Conservation (phyloP, 2,888 invertebrate genomes). For the Spisula solida region DNA sequence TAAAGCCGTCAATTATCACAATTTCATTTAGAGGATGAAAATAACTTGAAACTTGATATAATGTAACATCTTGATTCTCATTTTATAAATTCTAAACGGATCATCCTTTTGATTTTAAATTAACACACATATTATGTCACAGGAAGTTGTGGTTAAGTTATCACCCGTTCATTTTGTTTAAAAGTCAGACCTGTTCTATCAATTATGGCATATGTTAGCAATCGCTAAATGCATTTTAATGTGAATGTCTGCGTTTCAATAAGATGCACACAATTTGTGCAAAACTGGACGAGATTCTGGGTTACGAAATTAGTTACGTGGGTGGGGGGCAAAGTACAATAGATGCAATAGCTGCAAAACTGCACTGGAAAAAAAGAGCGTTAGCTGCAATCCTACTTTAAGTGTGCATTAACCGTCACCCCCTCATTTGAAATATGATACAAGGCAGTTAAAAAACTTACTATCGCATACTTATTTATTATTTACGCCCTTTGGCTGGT, state of each 20-base stretch:
- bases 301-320: no score
- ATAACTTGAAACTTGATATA: neutral
- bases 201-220: neutral
- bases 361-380: no score
- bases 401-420: no score
- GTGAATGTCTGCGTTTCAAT: neutral
- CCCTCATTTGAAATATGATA: no score
- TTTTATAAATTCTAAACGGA: neutral
- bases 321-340: no score
- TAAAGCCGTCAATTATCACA: neutral
- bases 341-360: no score
- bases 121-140: neutral
- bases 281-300: neutral
- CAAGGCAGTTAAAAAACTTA: no score
- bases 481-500: no score
- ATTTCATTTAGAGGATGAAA: neutral
- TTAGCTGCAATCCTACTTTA: no score
- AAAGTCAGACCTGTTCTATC: neutral
- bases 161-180: neutral
- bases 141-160: neutral
- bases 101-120: neutral
- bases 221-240: neutral
- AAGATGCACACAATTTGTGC: neutral
- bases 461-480: no score
- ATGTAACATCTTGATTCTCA: neutral